Evolutionary conservation across 2,113 vertebrate genomes (phyloP), one percentile per base, ranked within the genome.

Genomic region (Papio anubis): DNA sequence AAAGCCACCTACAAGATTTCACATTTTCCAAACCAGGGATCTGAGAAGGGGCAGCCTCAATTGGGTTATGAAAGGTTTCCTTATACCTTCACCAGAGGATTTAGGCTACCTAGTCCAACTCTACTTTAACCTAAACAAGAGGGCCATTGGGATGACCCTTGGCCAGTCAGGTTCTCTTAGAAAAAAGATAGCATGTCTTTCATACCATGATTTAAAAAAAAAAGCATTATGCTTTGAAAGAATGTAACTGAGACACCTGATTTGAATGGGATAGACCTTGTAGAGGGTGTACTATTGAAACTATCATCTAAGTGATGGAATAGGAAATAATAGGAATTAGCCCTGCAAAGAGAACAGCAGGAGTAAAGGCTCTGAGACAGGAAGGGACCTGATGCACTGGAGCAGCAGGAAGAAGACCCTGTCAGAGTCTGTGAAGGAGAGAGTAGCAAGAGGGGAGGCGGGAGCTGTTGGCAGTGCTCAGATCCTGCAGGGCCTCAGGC

Each of bases 1-100:
- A 48, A 11, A 30, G 38, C 27, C 38, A 55, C n/a, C 38, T 85
- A 43, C n/a, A 57, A 32, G 6, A 27, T 35, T 95, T 94, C 18
- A 25, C 40, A 27, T 80, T 96, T 97, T 85, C 16, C n/a, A 97
- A 91, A 97, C 32, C 48, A 81, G 55, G 66, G 27, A 38, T 79
- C 52, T 80, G 90, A 86, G n/a, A 43, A 86, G 50, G 17, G 52
- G 3, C 48, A 55, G 6, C 30, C 30, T 92, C 83, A 64, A n/a
- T 14, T 6, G n/a, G 8, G 20, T 95, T 75, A 52, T n/a, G 35
- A 35, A 32, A 70, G 73, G 35, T 40, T 85, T 85, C 92, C 78
- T 88, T 88, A 30, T 16, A 81, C 23, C 40, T 85, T 95, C 8
- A 32, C 43, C 20, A 38, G 38, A 86, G 68, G 81, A 76, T 38